Percentiles rank a stretch among this genome's conserved stretches.
Conservation (phyloP, 2,113 vertebrate species). For the Progne subis region DNA sequence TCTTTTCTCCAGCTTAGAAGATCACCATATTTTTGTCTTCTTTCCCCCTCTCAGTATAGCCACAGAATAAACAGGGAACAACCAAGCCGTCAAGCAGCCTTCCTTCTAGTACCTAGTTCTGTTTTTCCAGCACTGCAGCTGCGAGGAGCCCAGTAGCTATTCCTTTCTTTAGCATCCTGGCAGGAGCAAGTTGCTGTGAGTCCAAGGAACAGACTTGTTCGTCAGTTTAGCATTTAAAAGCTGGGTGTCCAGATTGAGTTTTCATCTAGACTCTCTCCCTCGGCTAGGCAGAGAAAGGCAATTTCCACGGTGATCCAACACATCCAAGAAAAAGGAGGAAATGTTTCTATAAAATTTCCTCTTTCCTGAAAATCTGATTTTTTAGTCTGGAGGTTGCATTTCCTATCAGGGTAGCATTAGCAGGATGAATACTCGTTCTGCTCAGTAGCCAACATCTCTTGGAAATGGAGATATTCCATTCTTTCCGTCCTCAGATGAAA, state of each 20-base stretch:
- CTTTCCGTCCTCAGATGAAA: not conserved
- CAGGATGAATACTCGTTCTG: not conserved
- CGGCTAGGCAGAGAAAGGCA: not conserved
- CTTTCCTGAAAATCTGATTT: not conserved
- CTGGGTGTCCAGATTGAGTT: not conserved
- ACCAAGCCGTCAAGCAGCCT: not conserved
- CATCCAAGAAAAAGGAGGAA: rapidly evolving
- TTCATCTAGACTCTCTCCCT: not conserved
- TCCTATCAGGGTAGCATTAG: not conserved
- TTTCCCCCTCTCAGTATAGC: not conserved
- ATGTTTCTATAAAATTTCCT: not conserved
- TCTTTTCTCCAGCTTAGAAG: not conserved
- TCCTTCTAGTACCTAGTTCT: not conserved
- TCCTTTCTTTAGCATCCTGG: not conserved
- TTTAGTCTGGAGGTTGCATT: not conserved
- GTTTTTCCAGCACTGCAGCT: not conserved
- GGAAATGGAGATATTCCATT: not conserved
- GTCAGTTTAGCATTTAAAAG: not conserved
- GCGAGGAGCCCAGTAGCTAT: not conserved
- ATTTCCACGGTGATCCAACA: not conserved
- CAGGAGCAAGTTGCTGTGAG: not conserved
- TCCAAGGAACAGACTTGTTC: not conserved
- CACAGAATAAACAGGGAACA: not conserved
- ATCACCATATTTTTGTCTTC: not conserved
- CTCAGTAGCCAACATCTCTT: not conserved